Percentiles rank a stretch among this genome's conserved stretches.
Conservation (phyloP, 2,797 vertebrate genomes). For the Eulemur coronatus region DNA sequence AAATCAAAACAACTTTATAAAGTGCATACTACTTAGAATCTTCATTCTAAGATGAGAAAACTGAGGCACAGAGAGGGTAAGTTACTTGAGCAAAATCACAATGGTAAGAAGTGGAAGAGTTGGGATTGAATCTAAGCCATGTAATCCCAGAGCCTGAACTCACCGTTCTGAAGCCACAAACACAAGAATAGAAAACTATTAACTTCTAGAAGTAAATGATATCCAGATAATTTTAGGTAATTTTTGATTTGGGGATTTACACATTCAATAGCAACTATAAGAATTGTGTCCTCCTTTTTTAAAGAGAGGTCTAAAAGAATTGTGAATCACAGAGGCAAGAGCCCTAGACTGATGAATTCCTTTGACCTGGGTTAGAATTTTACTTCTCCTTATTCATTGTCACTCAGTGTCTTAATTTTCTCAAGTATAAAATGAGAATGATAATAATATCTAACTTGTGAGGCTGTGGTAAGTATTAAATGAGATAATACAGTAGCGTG, state of each 20-base stretch:
- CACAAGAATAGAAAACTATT: neutral
- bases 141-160: neutral
- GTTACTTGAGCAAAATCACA: neutral
- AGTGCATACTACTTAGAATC: neutral
- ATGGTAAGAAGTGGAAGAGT: neutral
- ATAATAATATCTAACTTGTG: neutral
- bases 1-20: neutral
- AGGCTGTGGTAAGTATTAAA: neutral
- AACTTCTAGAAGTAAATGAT: neutral
- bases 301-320: neutral
- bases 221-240: neutral
- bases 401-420: neutral
- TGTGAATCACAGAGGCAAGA: neutral
- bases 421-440: neutral
- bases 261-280: neutral
- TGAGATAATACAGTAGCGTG: neutral
- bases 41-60: conserved; percentile 13
- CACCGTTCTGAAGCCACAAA: neutral
- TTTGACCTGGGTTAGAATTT: neutral
- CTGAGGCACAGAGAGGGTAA: neutral
- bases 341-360: neutral
- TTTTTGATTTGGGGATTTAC: neutral
- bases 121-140: neutral
- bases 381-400: neutral
- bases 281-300: neutral